phyloP scores from a whole-genome alignment of 2,797 vertebrate species.

The Cirrhinus mrigala region DNA sequence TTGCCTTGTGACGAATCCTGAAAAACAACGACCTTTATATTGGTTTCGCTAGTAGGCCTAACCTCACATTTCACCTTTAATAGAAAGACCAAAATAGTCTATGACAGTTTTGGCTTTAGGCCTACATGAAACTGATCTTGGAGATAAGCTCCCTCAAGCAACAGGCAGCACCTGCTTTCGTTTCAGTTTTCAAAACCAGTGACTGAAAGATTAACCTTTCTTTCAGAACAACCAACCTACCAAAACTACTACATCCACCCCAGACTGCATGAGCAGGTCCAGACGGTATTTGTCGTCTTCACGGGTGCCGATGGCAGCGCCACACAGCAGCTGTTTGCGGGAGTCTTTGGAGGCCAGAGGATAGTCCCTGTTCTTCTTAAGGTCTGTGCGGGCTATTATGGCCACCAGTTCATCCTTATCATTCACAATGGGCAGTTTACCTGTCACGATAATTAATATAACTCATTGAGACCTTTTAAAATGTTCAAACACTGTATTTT shows the following conservation, averaged over 20 bases:
- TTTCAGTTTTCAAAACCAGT: not conserved
- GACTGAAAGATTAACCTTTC: not conserved
- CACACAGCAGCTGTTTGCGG: constrained; percentile 92
- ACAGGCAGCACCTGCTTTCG: not conserved
- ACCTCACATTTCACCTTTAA: not conserved
- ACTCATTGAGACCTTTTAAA: not conserved
- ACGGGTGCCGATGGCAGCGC: constrained; percentile 90
- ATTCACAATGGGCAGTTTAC: constrained; percentile 94
- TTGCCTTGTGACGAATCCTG: constrained; percentile 94
- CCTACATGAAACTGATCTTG: not conserved
- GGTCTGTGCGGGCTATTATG: constrained; percentile 91
- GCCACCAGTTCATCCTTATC: constrained; percentile 90
- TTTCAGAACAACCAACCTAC: constrained; percentile 69
- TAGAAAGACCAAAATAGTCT: not conserved
- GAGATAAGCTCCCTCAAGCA: not conserved
- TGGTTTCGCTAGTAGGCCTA: not conserved
- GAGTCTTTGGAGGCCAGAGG: constrained; percentile 93
- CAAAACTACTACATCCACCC: constrained; percentile 90
- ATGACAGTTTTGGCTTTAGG: not conserved
- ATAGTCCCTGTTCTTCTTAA: constrained; percentile 95
- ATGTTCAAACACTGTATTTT: not conserved
- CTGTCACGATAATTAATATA: constrained; percentile 66
- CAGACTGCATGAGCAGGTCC: constrained; percentile 89
- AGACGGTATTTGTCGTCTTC: constrained; percentile 94
- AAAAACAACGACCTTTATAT: not conserved